Percentiles rank a stretch among this genome's conserved stretches.
Conservation (phyloP, 1,140 invertebrate genomes). For the Drosophila melanica region DNA sequence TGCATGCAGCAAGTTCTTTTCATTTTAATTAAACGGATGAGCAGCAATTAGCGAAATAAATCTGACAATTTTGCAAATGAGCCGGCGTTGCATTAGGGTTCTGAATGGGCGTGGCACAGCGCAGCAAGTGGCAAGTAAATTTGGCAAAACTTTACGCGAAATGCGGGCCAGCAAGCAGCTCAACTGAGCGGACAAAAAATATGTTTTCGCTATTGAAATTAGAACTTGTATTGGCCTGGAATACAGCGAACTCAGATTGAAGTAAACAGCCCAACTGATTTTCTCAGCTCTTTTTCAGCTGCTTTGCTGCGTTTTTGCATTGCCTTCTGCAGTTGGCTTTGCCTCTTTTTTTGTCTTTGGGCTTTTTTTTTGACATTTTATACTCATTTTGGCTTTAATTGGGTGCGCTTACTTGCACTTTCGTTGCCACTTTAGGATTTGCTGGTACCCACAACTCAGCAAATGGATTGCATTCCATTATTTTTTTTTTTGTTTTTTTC, state of each 20-base stretch:
- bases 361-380: slow-evolving; percentile 63
- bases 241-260: slow-evolving; percentile 54
- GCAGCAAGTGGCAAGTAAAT: neutral
- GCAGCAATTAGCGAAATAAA: slow-evolving; percentile 82
- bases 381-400: slow-evolving; percentile 78
- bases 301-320: slow-evolving; percentile 10
- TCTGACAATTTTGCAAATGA: slow-evolving; percentile 80
- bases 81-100: slow-evolving; percentile 17
- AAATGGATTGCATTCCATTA: slow-evolving; percentile 33
- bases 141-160: slow-evolving; percentile 23
- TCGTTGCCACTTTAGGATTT: slow-evolving; percentile 77
- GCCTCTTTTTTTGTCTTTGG: slow-evolving; percentile 1
- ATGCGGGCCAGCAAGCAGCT: slow-evolving; percentile 27
- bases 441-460: neutral
- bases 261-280: slow-evolving; percentile 54
- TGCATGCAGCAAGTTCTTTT: slow-evolving; percentile 61
- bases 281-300: slow-evolving; percentile 18
- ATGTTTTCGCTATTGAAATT: slow-evolving; percentile 40
- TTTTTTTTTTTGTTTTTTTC: neutral
- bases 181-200: slow-evolving; percentile 16
- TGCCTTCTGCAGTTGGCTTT: slow-evolving; percentile 44
- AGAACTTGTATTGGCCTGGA: slow-evolving; percentile 29
- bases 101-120: slow-evolving; percentile 11
- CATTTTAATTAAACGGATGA: slow-evolving; percentile 82
- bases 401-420: slow-evolving; percentile 79